A percentile compares a stretch with the other conserved stretches of the same genome.
Conservation (phyloP, 2,888 invertebrate species). For the Leptothorax acervorum region DNA sequence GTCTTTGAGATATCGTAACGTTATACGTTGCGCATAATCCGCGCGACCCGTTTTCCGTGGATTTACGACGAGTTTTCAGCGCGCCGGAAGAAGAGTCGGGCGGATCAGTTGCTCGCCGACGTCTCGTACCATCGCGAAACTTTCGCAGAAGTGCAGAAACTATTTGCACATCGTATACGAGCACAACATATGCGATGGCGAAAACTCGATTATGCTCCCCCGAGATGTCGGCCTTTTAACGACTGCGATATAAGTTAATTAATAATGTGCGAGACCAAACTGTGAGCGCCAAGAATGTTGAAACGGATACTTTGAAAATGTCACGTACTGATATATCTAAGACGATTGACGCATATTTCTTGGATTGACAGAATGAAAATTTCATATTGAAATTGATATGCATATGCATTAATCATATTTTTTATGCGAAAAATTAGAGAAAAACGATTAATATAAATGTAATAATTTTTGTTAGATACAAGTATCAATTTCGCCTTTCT, state of each 20-base stretch:
- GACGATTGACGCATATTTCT: not conserved
- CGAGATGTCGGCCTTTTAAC: slow-evolving; percentile 30
- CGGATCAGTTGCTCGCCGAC: not conserved
- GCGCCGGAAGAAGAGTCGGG: slow-evolving; percentile 13
- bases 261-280: slow-evolving; percentile 30
- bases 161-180: slow-evolving; percentile 11
- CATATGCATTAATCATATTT: not conserved
- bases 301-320: slow-evolving; percentile 1
- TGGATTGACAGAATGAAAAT: not conserved
- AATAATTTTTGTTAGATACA: not conserved
- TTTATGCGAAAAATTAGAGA: not conserved
- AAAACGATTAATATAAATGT: not conserved
- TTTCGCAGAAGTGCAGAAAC: slow-evolving; percentile 4
- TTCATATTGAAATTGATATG: not conserved
- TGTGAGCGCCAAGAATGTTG: slow-evolving; percentile 34
- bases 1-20: slow-evolving; percentile 40
- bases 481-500: not conserved
- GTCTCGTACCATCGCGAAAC: not conserved
- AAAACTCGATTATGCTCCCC: slow-evolving; percentile 27
- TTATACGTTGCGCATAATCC: slow-evolving; percentile 31
- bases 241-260: slow-evolving; percentile 50
- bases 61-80: slow-evolving; percentile 36
- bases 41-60: slow-evolving; percentile 19
- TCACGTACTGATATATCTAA: not conserved
- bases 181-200: slow-evolving; percentile 7